Conservation (phyloP, 2,797 vertebrate genomes). For the Gallinago solitaria region DNA sequence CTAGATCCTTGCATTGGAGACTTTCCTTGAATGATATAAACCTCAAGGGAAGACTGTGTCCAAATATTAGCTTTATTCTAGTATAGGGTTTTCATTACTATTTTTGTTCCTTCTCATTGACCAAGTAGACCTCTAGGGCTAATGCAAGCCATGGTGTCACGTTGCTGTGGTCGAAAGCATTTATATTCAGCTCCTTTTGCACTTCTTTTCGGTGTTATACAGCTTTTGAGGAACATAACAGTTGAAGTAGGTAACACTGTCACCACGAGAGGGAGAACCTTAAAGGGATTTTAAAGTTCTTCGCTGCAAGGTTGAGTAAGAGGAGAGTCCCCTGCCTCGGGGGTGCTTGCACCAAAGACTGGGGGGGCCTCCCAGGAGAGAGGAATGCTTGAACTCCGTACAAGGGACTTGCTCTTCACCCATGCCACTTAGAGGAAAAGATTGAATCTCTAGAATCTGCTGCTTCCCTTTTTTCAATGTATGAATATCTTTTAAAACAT, state of each 20-base stretch:
- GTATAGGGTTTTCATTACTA: not conserved
- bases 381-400: not conserved
- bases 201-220: slow-evolving; percentile 12
- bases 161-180: not conserved
- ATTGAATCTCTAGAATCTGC: not conserved
- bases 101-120: not conserved
- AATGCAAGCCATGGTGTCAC: not conserved
- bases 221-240: slow-evolving; percentile 30
- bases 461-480: not conserved
- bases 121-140: slow-evolving; percentile 1
- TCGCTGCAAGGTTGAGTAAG: not conserved
- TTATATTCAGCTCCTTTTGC: slow-evolving; percentile 20
- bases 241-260: slow-evolving; percentile 47
- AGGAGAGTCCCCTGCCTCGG: not conserved
- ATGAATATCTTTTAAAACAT: not conserved
- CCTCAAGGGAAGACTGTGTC: not conserved
- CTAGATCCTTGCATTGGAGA: not conserved
- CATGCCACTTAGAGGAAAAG: slow-evolving; percentile 26
- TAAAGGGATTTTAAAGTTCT: slow-evolving; percentile 49
- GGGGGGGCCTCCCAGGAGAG: slow-evolving; percentile 6
- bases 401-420: slow-evolving; percentile 46
- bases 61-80: slow-evolving; percentile 32
- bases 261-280: slow-evolving; percentile 39
- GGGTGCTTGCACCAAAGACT: slow-evolving; percentile 47
- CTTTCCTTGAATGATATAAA: not conserved